These are phyloP conservation scores for Clarias magur DNA, from an alignment of 2,113 vertebrate species.

Conservation along the genomic window DNA sequence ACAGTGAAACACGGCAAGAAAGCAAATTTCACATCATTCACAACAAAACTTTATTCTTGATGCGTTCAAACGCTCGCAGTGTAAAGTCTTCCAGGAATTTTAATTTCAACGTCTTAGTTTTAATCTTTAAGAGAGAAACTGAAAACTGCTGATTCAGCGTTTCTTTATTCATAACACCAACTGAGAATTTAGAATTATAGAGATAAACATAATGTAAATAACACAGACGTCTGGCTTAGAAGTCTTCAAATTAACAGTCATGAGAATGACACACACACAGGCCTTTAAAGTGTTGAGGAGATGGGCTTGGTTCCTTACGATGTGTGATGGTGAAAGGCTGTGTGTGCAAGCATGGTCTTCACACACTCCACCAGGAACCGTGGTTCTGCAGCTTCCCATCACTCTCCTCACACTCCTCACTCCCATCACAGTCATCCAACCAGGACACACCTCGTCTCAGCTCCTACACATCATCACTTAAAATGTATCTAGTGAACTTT, in stretches of 20 bases:
- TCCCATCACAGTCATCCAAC: neutral
- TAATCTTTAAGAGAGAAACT: neutral
- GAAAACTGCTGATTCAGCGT: constrained; percentile 1
- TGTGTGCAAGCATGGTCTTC: neutral
- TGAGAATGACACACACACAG: neutral
- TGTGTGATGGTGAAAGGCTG: neutral
- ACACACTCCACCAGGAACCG: neutral
- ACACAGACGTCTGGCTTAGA: neutral
- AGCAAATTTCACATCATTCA: neutral
- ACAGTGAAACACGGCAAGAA: neutral
- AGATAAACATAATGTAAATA: neutral
- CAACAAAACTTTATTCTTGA: constrained; percentile 21
- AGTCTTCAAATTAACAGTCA: neutral
- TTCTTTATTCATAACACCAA: neutral
- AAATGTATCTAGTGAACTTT: neutral
- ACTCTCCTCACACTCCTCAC: neutral
- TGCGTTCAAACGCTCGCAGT: neutral
- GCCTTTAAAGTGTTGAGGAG: neutral
- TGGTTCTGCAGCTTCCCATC: neutral
- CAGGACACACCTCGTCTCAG: neutral
- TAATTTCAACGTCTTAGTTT: neutral
- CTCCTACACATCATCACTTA: neutral
- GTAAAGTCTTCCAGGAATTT: no score
- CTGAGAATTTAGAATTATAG: neutral
- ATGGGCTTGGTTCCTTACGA: neutral